These are phyloP conservation scores for Drosophila auraria DNA, from an alignment of 1,140 invertebrate genomes.

Conservation along the genomic window DNA sequence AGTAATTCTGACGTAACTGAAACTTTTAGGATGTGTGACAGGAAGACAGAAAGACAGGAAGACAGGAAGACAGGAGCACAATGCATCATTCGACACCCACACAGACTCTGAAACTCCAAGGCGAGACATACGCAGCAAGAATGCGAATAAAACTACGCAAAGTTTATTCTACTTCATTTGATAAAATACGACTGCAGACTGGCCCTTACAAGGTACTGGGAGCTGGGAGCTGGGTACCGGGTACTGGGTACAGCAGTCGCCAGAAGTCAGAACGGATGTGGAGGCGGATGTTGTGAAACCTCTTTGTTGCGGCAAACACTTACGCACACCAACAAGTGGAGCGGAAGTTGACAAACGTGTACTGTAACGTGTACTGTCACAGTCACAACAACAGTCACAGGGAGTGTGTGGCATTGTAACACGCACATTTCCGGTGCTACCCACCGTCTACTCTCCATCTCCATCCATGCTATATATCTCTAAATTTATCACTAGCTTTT, in stretches of 20 bases:
- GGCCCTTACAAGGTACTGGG: slow-evolving; percentile 10
- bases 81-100: slow-evolving; percentile 29
- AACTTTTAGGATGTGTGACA: slow-evolving; percentile 35
- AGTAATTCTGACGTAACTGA: slow-evolving; percentile 29
- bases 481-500: slow-evolving; percentile 58
- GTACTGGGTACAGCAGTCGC: background rate
- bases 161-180: slow-evolving; percentile 58
- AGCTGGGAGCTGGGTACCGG: no score
- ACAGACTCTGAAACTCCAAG: background rate
- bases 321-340: slow-evolving; percentile 48
- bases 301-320: slow-evolving; percentile 57
- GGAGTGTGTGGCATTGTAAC: slow-evolving; percentile 50
- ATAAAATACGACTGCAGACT: slow-evolving; percentile 26
- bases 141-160: slow-evolving; percentile 37
- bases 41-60: slow-evolving; percentile 15
- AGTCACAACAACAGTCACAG: slow-evolving; percentile 24
- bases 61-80: slow-evolving; percentile 11
- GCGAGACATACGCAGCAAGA: slow-evolving; percentile 9
- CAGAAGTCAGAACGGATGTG: slow-evolving; percentile 37
- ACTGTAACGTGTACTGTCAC: slow-evolving; percentile 40
- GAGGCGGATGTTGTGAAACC: slow-evolving; percentile 64
- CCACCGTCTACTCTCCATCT: slow-evolving; percentile 22
- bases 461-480: slow-evolving; percentile 20
- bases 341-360: slow-evolving; percentile 64
- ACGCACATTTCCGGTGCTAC: slow-evolving; percentile 63